These are phyloP conservation scores for Allygus modestus DNA, from an alignment of 2,888 invertebrate genomes.

Conservation along the genomic window DNA sequence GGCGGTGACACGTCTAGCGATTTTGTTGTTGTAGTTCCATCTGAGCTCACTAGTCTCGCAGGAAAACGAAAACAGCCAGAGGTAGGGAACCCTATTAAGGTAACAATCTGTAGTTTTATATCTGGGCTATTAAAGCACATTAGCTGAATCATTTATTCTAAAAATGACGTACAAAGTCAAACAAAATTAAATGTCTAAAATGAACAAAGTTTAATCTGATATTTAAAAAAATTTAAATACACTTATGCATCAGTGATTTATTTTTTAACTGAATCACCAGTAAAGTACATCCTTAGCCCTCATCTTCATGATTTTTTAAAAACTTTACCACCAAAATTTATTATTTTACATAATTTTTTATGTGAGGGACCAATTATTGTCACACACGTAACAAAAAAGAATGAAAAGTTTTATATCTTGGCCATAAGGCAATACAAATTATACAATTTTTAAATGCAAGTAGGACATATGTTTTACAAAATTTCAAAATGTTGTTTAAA, in stretches of 20 bases:
- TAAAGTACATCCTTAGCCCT: background rate
- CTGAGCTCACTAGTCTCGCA: no score
- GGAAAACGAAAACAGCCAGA: no score
- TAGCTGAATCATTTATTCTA: background rate
- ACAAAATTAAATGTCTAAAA: background rate
- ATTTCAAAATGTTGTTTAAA: background rate
- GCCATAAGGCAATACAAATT: background rate
- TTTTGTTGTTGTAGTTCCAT: no score
- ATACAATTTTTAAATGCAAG: background rate
- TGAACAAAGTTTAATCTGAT: background rate
- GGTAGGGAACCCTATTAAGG: no score
- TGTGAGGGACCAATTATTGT: background rate
- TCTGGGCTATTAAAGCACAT: slow-evolving; percentile 9
- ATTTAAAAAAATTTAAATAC: background rate
- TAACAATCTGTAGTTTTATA: background rate
- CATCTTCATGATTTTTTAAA: background rate
- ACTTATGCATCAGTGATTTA: background rate
- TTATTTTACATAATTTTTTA: background rate
- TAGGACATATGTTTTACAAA: background rate
- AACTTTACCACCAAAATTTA: background rate
- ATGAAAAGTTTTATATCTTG: background rate
- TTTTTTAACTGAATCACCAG: background rate
- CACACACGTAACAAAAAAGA: background rate
- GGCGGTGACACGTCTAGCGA: no score
- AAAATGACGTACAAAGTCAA: background rate